A percentile compares a stretch with the other conserved stretches of the same genome.
phyloP scores from a whole-genome alignment of 2,797 vertebrate genomes.

The Champsocephalus esox region DNA sequence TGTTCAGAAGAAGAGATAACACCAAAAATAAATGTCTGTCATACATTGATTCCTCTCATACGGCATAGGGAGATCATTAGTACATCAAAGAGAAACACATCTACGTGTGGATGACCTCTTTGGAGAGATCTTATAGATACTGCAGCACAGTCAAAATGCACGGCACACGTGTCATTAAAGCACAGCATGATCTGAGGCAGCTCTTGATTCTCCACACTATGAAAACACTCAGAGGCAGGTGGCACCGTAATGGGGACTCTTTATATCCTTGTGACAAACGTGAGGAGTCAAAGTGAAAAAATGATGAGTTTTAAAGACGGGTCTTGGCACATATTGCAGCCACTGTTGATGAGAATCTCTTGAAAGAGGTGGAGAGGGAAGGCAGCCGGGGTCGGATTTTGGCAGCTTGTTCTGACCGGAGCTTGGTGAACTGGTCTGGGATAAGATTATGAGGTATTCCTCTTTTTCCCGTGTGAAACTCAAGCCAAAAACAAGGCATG shows the following conservation, averaged over 20 bases:
- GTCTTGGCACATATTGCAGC: constrained; percentile 63
- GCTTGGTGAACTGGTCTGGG: constrained; percentile 30
- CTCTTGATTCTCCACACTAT: constrained; percentile 40
- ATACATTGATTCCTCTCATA: constrained; percentile 67
- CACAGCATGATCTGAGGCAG: constrained; percentile 47
- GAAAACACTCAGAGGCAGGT: constrained; percentile 50
- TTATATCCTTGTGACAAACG: constrained; percentile 19
- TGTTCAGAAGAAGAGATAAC: constrained; percentile 82
- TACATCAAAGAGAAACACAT: constrained; percentile 67
- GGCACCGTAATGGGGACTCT: constrained; percentile 33
- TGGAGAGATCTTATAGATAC: constrained; percentile 47
- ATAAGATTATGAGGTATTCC: constrained; percentile 22
- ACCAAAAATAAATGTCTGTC: constrained; percentile 83
- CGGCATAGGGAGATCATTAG: constrained; percentile 61
- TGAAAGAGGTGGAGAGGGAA: constrained; percentile 67
- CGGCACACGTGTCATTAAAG: constrained; percentile 42
- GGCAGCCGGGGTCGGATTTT: constrained; percentile 72
- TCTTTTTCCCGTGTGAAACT: constrained; percentile 67
- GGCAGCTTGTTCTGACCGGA: constrained; percentile 64
- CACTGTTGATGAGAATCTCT: constrained; percentile 52
- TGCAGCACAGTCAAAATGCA: constrained; percentile 52
- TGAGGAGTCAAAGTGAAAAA: constrained; percentile 30
- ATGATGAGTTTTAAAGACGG: constrained; percentile 32
- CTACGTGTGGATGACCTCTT: constrained; percentile 36
- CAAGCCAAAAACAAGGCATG: constrained; percentile 46